Conservation (phyloP, 2,113 vertebrate genomes). For the Hemiprocne comata region DNA sequence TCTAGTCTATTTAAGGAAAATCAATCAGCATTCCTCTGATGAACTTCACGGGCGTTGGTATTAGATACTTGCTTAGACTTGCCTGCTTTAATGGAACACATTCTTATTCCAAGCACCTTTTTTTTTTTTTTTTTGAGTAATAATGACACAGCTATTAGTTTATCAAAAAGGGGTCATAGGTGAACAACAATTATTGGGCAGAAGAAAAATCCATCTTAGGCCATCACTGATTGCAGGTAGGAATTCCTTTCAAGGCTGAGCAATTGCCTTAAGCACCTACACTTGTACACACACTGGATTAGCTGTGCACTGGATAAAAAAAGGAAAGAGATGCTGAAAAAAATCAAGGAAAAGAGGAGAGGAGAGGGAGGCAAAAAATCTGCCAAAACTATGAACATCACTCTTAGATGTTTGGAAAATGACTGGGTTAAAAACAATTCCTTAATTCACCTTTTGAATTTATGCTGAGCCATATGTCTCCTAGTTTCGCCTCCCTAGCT, state of each 20-base stretch:
- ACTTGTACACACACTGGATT: neutral
- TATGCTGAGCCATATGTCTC: neutral
- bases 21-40: conserved; percentile 53
- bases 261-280: neutral
- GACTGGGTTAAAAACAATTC: neutral
- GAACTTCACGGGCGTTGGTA: conserved; percentile 21
- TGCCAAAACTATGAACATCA: neutral
- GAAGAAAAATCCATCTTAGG: neutral
- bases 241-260: conserved; percentile 43
- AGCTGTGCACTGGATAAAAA: neutral
- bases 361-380: neutral
- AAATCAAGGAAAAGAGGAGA: neutral
- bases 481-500: neutral
- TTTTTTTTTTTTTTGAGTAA: neutral
- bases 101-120: conserved; percentile 11
- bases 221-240: neutral
- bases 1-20: conserved; percentile 61
- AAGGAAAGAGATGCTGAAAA: neutral
- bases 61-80: conserved; percentile 22
- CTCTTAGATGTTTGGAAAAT: neutral
- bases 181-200: neutral
- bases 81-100: conserved; percentile 33
- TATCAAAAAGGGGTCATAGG: conserved; percentile 20
- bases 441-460: neutral
- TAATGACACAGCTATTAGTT: neutral